Conservation (phyloP, 2,113 vertebrate genomes). For the Corydoras maculifer region DNA sequence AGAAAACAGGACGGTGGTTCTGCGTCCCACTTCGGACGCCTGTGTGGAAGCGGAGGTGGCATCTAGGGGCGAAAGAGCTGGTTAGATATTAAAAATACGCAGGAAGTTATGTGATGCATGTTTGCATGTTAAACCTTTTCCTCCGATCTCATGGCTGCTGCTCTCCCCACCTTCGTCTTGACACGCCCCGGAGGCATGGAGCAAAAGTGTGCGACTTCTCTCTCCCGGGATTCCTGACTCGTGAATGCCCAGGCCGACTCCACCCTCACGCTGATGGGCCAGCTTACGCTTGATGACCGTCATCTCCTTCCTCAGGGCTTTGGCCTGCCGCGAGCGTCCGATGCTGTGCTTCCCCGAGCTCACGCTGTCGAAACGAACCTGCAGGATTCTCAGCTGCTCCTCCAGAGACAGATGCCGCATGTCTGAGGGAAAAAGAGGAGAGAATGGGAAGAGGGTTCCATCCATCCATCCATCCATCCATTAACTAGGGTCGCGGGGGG, state of each 20-base stretch:
- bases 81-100: too few relatives aligned
- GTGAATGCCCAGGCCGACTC: conserved; percentile 64
- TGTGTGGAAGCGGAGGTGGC: conserved; percentile 80
- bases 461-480: too few relatives aligned
- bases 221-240: conserved; percentile 57
- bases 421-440: conserved; percentile 55
- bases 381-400: conserved; percentile 87
- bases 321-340: conserved; percentile 84
- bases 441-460: background rate
- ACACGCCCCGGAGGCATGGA: conserved; percentile 66
- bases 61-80: conserved; percentile 60
- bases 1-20: conserved; percentile 95
- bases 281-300: conserved; percentile 88
- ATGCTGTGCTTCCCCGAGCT: conserved; percentile 87
- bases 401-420: conserved; percentile 82
- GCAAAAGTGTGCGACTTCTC: conserved; percentile 53
- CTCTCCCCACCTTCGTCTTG: conserved; percentile 92
- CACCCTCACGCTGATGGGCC: conserved; percentile 79
- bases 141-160: conserved; percentile 93
- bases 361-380: conserved; percentile 80
- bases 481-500: too few relatives aligned
- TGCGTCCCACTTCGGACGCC: conserved; percentile 90
- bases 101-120: too few relatives aligned
- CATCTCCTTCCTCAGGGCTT: conserved; percentile 95
- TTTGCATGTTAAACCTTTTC: conserved; percentile 53